Evolutionary conservation across 2,888 invertebrate genomes (phyloP), one percentile per base, ranked within the genome.

Genomic region (Steinernema scapterisci): DNA sequence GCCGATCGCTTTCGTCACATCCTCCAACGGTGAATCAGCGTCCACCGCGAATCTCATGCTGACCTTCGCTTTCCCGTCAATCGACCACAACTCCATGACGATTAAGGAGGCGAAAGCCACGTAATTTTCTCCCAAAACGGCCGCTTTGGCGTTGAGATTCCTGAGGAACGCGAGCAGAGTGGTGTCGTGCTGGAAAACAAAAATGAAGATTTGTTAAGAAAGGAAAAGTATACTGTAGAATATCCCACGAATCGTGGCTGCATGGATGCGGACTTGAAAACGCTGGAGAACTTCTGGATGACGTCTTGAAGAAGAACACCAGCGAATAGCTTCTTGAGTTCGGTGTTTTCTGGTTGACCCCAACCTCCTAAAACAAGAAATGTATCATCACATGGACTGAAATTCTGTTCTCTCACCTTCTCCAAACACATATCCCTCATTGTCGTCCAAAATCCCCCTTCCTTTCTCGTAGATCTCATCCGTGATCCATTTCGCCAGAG

Each of bases 181-280:
- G 44, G 70, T 74, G 19, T 74, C 74, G 23, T 74, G 74, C 74
- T 74, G n/a, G 21, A 70, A 38, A 48, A 16, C 6, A n/a, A 48
- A 16, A 16, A 19, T 48, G 19, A 7, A 5, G n/a, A 48, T 16
- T 48, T 48, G 13, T 48, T n/a, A n/a, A n/a, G n/a, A n/a, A n/a
- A 38, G 38, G 38, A 38, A 38, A 9, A 38, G 3, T 38, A 6
- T 38, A 38, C 38, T 38, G 38, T 38, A 38, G 38, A 38, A 38
- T 38, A 38, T 3, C 38, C 38, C 38, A 38, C 38, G 38, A 38
- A 38, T 6, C 38, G 38, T 38, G 38, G 38, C 38, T 38, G 38
- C 9, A 6, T 38, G 38, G 38, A n/a, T n/a, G n/a, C 38, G 38
- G 3, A 6, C 9, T 38, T 38, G 3, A 38, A 9, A 3, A 9